Conservation (phyloP, 2,888 invertebrate genomes). For the Arrhopalites spinosus region DNA sequence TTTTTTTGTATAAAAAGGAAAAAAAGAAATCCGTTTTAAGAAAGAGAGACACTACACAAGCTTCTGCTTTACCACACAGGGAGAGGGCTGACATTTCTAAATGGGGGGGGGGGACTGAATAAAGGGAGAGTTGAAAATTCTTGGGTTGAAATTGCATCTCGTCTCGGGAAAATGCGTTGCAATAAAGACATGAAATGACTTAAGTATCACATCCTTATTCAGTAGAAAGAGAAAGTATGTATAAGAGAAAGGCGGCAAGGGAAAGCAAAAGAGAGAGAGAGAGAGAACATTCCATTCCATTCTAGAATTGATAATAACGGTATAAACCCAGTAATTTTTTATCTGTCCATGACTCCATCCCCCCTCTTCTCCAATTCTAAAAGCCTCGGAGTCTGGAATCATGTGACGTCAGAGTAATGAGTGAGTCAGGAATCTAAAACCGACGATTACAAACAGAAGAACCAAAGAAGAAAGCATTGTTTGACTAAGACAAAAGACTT, state of each 20-base stretch:
- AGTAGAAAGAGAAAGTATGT: no score
- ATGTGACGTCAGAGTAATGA: no score
- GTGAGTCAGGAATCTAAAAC: no score
- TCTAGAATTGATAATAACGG: constrained; percentile 9
- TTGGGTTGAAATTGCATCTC: not conserved
- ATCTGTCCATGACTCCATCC: constrained; percentile 6
- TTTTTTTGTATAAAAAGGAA: no score
- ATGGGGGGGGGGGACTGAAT: not conserved
- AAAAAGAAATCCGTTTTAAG: no score
- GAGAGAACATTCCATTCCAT: not conserved
- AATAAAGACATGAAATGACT: constrained; percentile 4
- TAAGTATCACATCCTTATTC: not conserved
- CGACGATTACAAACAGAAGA: no score
- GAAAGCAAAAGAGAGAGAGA: not conserved
- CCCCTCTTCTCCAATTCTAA: no score
- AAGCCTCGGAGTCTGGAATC: no score
- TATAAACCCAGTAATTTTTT: constrained; percentile 25
- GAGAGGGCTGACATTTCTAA: not conserved
- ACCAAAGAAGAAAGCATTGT: no score
- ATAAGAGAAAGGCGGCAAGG: not conserved
- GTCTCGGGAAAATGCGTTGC: not conserved
- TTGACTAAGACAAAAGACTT: no score
- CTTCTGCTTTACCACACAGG: no score
- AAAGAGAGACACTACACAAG: no score
- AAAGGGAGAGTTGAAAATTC: not conserved